Conservation (phyloP, 2,888 invertebrate species). For the Alviniconcha strummeri region DNA sequence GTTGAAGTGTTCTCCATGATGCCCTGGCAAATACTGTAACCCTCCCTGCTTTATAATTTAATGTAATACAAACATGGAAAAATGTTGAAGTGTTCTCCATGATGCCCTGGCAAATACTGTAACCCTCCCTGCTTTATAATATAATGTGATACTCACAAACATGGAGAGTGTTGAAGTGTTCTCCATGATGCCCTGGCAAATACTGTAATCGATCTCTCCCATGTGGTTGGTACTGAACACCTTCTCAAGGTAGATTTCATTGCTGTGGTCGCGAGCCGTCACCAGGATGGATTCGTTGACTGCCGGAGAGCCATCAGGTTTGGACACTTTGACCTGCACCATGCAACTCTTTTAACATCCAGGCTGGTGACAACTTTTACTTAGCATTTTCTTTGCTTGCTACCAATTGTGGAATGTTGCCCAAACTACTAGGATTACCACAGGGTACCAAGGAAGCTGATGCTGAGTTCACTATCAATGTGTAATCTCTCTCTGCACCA, state of each 20-base stretch:
- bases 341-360: no score
- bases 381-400: no score
- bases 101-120: conserved; percentile 48
- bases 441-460: no score
- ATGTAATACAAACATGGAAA: not conserved
- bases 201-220: conserved; percentile 52
- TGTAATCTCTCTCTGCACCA: no score
- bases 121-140: conserved; percentile 25
- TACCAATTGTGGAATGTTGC: no score
- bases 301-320: conserved; percentile 66
- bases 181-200: conserved; percentile 47
- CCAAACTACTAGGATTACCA: no score
- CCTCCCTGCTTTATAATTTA: no score
- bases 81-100: conserved; percentile 42
- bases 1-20: not conserved
- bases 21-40: conserved; percentile 49
- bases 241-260: conserved; percentile 41
- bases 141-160: conserved; percentile 1
- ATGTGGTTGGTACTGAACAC: conserved; percentile 53
- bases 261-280: conserved; percentile 42
- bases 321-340: conserved; percentile 59
- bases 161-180: conserved; percentile 38
- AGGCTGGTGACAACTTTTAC: no score
- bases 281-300: conserved; percentile 57
- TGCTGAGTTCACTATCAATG: no score